Evolutionary conservation across 2,797 vertebrate species (phyloP).

Genomic region (Darevskia nairensis): DNA sequence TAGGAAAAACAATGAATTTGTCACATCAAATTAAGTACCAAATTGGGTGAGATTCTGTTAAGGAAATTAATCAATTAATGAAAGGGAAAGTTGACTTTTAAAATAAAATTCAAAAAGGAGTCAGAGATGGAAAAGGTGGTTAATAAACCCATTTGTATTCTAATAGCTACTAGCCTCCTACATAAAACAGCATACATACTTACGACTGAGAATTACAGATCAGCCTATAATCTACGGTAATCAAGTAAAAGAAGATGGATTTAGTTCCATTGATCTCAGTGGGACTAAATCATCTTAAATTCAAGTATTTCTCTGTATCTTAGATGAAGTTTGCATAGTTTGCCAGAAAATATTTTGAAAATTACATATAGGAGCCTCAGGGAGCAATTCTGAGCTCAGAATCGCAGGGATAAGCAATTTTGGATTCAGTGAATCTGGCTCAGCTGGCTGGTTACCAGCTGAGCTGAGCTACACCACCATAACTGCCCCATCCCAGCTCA

Average conservation of each 20-base stretch:
- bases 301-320: not conserved
- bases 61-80: not conserved
- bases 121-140: not conserved
- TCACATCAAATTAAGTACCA: not conserved
- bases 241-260: not conserved
- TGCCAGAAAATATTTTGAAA: not conserved
- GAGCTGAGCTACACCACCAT: too few species aligned
- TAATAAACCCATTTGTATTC: slow-evolving; percentile 13
- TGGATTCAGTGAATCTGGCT: too few species aligned
- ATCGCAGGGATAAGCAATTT: too few species aligned
- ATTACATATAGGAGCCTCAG: not conserved
- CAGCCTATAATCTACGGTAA: not conserved
- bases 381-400: not conserved
- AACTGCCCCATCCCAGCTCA: too few species aligned
- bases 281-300: slow-evolving; percentile 17
- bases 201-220: not conserved
- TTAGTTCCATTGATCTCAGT: not conserved
- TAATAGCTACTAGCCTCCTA: not conserved
- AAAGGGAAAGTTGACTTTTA: not conserved
- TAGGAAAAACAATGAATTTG: not conserved
- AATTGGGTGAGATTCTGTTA: not conserved
- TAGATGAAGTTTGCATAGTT: not conserved
- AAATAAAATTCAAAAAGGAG: too few species aligned
- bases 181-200: not conserved
- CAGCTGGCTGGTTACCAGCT: too few species aligned